These are phyloP conservation scores for Anableps anableps DNA, from an alignment of 2,797 vertebrate species.

Conservation along the genomic window DNA sequence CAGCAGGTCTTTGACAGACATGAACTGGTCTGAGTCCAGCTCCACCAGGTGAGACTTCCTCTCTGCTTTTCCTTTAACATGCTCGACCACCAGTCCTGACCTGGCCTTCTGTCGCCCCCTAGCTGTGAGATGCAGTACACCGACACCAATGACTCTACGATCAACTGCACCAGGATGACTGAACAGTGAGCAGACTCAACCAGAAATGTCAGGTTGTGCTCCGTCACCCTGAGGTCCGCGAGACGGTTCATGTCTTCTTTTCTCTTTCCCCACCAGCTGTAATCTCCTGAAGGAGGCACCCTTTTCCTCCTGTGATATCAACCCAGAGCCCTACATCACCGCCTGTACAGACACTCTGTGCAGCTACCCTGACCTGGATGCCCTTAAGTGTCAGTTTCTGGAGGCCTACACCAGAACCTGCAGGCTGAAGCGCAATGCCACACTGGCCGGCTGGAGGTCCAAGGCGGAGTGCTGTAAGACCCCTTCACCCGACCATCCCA, in stretches of 20 bases:
- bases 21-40: background rate
- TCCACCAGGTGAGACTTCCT: slow-evolving; percentile 1
- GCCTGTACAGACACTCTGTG: slow-evolving; percentile 27
- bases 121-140: slow-evolving; percentile 21
- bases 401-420: slow-evolving; percentile 34
- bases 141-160: background rate
- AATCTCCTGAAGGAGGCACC: slow-evolving; percentile 8
- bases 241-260: background rate
- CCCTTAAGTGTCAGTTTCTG: slow-evolving; percentile 34
- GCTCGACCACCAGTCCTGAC: slow-evolving; percentile 2
- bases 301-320: slow-evolving; percentile 14
- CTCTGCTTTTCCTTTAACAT: background rate
- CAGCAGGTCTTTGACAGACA: background rate
- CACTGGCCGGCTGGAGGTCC: background rate
- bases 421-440: background rate
- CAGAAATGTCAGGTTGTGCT: background rate
- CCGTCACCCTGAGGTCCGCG: background rate
- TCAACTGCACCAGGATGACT: background rate
- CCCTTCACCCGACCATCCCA: background rate
- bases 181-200: slow-evolving; percentile 6
- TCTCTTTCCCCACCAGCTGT: slow-evolving; percentile 26
- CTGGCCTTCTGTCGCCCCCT: slow-evolving; percentile 9
- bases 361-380: slow-evolving; percentile 24
- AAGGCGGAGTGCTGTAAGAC: slow-evolving; percentile 27
- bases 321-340: slow-evolving; percentile 26